Evolutionary conservation across 2,113 vertebrate genomes (phyloP).

Genomic region (Hirundichthys speculiger): DNA sequence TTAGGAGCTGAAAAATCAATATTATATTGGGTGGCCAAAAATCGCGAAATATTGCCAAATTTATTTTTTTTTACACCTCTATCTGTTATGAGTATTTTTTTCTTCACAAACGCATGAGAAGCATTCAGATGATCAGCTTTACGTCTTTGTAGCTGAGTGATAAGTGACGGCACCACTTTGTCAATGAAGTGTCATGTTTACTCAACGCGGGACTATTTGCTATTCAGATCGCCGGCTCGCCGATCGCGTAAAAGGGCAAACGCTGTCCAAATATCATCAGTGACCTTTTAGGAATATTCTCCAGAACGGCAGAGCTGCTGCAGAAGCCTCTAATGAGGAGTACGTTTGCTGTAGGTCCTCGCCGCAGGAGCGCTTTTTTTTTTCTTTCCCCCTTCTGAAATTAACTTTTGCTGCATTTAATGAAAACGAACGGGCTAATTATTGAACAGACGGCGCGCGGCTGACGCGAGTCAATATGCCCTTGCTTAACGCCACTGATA

Average conservation of each 20-base stretch:
- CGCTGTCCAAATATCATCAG: conserved; percentile 83
- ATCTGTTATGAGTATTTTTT: no score
- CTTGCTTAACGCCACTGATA: conserved; percentile 49
- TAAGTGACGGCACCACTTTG: conserved; percentile 28
- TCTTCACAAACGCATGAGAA: no score
- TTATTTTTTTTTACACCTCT: no score
- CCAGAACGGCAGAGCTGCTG: conserved; percentile 50
- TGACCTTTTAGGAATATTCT: conserved; percentile 82
- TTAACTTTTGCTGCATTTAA: conserved; percentile 37
- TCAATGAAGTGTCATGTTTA: conserved; percentile 59
- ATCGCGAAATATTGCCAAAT: no score
- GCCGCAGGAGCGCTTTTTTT: neutral
- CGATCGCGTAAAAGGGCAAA: conserved; percentile 79
- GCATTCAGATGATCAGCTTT: conserved; percentile 23
- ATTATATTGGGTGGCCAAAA: no score
- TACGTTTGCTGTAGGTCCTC: conserved; percentile 32
- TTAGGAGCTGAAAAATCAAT: no score
- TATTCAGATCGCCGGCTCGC: conserved; percentile 69
- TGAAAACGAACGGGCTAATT: conserved; percentile 55
- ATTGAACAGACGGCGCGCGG: conserved; percentile 24
- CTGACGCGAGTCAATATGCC: conserved; percentile 56
- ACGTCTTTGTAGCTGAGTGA: conserved; percentile 11
- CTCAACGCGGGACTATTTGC: conserved; percentile 69
- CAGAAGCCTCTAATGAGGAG: conserved; percentile 72
- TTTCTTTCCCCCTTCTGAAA: conserved; percentile 45